Conservation (phyloP, 2,888 invertebrate genomes). For the Melanostoma mellinum region DNA sequence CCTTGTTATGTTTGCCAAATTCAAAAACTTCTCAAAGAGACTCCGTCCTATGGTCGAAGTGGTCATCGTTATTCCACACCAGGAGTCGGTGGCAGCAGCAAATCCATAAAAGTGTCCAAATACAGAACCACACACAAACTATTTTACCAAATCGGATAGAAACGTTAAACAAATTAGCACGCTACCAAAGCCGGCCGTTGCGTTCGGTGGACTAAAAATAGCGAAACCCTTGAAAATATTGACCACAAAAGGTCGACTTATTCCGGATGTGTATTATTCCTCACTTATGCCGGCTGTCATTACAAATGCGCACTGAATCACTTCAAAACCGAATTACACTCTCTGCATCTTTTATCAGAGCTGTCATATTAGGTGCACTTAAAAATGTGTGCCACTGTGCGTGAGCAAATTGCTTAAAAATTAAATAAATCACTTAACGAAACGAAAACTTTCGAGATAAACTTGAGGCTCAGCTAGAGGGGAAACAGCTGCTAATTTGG, state of each 20-base stretch:
- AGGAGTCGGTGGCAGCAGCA: conserved; percentile 20
- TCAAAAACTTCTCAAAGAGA: conserved; percentile 76
- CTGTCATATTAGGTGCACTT: conserved; percentile 15
- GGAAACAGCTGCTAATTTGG: conserved; percentile 36
- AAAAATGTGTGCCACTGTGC: conserved; percentile 27
- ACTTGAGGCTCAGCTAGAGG: conserved; percentile 3
- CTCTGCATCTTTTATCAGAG: conserved; percentile 25
- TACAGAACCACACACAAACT: conserved; percentile 5
- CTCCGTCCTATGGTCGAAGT: conserved; percentile 75
- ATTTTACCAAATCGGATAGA: conserved; percentile 30
- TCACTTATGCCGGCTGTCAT: conserved; percentile 43
- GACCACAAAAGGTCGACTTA: conserved; percentile 9
- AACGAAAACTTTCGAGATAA: conserved; percentile 17
- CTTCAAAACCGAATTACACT: conserved; percentile 31
- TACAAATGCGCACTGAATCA: conserved; percentile 56
- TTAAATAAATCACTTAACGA: conserved; percentile 19
- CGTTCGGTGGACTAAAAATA: conserved; percentile 31
- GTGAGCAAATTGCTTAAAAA: conserved; percentile 41
- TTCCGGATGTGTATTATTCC: conserved; percentile 23
- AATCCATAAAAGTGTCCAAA: conserved; percentile 49
- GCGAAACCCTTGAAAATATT: conserved; percentile 18
- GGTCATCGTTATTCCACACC: conserved; percentile 75
- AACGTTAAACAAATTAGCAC: conserved; percentile 1
- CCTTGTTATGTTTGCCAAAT: conserved; percentile 71
- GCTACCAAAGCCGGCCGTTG: not conserved